Base-by-base conservation (phyloP, 2,113 vertebrate species). In the Anthoscopus minutus region DNA sequence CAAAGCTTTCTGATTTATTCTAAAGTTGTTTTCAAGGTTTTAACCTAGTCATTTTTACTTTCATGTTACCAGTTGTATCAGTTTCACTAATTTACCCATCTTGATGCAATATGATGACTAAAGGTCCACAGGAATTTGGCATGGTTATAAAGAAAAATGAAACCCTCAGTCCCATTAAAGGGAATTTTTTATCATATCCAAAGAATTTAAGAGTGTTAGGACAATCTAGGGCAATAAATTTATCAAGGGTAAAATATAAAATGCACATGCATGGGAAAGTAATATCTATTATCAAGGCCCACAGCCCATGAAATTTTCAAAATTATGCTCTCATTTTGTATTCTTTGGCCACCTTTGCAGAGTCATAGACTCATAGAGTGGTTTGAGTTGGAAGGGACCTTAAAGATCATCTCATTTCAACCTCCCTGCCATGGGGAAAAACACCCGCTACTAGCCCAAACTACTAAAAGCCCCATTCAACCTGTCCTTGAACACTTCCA, bases 1-100 rank as follows among this genome's bases (percentile, higher is more conserved):
- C 76, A 95, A 86, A 93, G 92, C 22, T 74, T 93, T 94, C 76
- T 86, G 60, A 86, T 53, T 30, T n/a, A 78, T 90, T 93, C 64
- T 81, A 18, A 83, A 89, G 48, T 48, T 86, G 89, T 57, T 73
- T 74, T 53, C 51, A 78, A 38, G 4, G 13, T 73, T 77, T 88
- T 92, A 79, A 92, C 40, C 22, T 74, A 56, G 15, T 80, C 25
- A 22, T 88, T 81, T 90, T 25, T 83, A 40, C 76, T 94, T 96
- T 84, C 23, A 24, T 86, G 33, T 86, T 88, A 67, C 44, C 6
- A 92, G 23, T 17, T 92, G 56, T 38, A 35, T 85, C 30, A 61
- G 33, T 93, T 93, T 86, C 51, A 56, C 20, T 84, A 42, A 72
- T 88, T 83, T 84, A 44, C 60, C 40, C 38, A 5, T 89, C 74